Evolutionary conservation across 64 coral and sea anemone species (phyloP).

Genomic region (Actinia equina): DNA sequence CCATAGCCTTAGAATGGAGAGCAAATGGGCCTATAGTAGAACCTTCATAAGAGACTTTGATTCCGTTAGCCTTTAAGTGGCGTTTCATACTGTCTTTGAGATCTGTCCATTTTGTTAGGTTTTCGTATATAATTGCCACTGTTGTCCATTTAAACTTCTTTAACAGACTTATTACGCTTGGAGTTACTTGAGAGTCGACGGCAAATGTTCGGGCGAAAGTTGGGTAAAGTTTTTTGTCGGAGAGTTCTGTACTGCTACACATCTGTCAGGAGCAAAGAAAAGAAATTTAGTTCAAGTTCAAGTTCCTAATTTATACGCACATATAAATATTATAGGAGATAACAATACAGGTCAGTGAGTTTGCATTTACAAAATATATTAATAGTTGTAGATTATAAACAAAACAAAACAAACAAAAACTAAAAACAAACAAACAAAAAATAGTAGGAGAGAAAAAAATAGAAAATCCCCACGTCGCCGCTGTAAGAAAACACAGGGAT

Average conservation of each 20-base stretch:
- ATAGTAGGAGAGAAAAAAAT: not conserved
- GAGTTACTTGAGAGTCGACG: constrained; percentile 66
- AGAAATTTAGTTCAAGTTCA: not conserved
- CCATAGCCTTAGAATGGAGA: not conserved
- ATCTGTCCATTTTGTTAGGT: constrained; percentile 81
- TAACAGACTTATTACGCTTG: constrained; percentile 66
- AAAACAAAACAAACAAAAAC: not conserved
- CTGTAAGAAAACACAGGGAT: not conserved
- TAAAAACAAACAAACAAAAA: not conserved
- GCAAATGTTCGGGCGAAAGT: constrained; percentile 86
- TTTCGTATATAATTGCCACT: constrained; percentile 81
- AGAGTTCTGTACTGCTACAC: constrained; percentile 79
- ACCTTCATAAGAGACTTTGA: constrained; percentile 60
- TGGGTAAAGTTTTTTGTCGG: constrained; percentile 71
- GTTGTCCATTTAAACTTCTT: constrained; percentile 77
- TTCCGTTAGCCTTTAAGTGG: constrained; percentile 51
- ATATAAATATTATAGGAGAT: not conserved
- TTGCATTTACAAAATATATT: too few relatives aligned
- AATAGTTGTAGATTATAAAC: too few relatives aligned
- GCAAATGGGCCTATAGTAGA: constrained; percentile 22
- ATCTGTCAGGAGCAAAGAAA: constrained; percentile 34
- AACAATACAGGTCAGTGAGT: too few relatives aligned
- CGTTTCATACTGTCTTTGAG: constrained; percentile 78
- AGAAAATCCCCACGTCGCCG: not conserved
- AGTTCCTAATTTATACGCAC: too few relatives aligned